phyloP scores from a whole-genome alignment of 2,888 invertebrate genomes.

The Lissocephala sabroskyi region DNA sequence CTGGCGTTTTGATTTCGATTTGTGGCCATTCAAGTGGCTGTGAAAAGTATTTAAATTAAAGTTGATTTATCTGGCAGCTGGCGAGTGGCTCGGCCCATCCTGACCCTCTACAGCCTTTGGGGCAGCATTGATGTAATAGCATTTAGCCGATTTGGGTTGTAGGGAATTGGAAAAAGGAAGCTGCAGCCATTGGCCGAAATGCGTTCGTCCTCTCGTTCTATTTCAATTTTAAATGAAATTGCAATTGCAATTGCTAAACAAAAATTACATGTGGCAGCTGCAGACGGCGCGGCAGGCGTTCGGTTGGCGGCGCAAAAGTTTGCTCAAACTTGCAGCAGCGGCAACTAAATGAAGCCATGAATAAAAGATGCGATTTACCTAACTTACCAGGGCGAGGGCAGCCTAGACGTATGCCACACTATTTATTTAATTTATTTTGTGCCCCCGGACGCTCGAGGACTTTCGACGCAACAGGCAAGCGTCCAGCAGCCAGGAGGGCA shows the following conservation, averaged over 20 bases:
- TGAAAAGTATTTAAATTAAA: conserved; percentile 50
- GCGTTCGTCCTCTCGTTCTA: conserved; percentile 2
- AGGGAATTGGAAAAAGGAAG: no score
- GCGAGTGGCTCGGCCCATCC: not conserved
- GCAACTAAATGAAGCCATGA: conserved; percentile 38
- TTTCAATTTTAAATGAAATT: conserved; percentile 23
- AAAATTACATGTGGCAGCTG: conserved; percentile 29
- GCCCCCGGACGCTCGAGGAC: no score
- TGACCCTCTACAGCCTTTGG: no score
- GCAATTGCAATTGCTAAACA: conserved; percentile 50
- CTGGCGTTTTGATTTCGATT: conserved; percentile 21
- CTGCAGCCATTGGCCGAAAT: no score
- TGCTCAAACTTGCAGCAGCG: conserved; percentile 1
- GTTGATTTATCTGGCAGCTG: conserved; percentile 46
- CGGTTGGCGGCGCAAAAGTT: conserved; percentile 1
- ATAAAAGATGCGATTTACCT: conserved; percentile 38
- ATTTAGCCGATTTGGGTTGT: no score
- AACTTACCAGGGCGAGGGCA: conserved; percentile 17
- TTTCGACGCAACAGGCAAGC: no score
- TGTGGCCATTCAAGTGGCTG: conserved; percentile 4
- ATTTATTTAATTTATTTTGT: no score
- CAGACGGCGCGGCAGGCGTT: not conserved
- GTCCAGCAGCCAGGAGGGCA: no score
- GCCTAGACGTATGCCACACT: not conserved
- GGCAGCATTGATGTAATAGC: not conserved